Percentiles rank a stretch among this genome's conserved stretches.
Evolutionary conservation across 2,888 invertebrate genomes (phyloP).

Genomic region (Limnephilus auricula): DNA sequence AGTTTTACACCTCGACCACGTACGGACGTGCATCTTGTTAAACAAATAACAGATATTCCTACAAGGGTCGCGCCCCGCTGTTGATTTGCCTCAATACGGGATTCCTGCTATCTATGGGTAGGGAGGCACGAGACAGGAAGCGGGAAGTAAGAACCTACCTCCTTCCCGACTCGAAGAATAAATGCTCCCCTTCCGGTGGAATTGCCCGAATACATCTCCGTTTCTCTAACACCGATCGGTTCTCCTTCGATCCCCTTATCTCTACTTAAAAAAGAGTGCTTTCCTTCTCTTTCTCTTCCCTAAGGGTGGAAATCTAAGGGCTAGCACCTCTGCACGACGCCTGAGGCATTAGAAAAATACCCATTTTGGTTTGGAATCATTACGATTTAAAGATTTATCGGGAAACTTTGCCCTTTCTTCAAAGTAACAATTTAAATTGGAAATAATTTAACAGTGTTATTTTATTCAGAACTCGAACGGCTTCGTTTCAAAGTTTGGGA

Average conservation of each 20-base stretch:
- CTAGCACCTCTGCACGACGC: background rate
- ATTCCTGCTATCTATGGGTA: background rate
- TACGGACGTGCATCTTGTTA: background rate
- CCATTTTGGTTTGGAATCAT: slow-evolving; percentile 24
- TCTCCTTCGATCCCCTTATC: slow-evolving; percentile 53
- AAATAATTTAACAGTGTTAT: background rate
- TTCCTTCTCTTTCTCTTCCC: slow-evolving; percentile 37
- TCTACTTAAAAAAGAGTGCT: slow-evolving; percentile 33
- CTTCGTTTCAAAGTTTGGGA: background rate
- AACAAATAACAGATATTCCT: background rate
- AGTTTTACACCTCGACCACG: no score
- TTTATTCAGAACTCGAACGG: background rate
- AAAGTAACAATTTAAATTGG: background rate
- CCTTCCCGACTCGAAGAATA: background rate
- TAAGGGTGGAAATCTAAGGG: slow-evolving; percentile 2
- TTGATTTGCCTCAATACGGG: slow-evolving; percentile 13
- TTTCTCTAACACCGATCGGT: slow-evolving; percentile 51
- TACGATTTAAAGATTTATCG: slow-evolving; percentile 9
- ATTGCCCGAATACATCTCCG: slow-evolving; percentile 46
- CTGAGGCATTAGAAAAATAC: background rate
- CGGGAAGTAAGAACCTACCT: background rate
- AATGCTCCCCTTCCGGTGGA: slow-evolving; percentile 32
- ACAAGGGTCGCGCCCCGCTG: slow-evolving; percentile 4
- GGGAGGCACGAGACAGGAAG: background rate
- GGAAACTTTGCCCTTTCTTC: background rate